Conservation (phyloP, 2,888 invertebrate species). For the Actias luna region DNA sequence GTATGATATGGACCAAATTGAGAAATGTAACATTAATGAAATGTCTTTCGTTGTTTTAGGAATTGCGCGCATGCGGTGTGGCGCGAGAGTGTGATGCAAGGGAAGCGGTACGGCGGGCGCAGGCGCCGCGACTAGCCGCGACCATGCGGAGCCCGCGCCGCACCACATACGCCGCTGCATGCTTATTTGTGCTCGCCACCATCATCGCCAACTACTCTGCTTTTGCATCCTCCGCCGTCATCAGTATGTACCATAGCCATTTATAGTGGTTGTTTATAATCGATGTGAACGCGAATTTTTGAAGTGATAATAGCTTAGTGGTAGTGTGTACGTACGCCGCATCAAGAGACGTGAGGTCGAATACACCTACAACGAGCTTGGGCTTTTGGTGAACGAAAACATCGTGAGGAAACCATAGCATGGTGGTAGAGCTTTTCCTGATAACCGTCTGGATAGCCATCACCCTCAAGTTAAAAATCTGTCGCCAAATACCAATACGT, state of each 20-base stretch:
- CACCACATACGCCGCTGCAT: constrained; percentile 57
- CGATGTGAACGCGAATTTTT: too few relatives aligned
- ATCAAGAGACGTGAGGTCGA: too few relatives aligned
- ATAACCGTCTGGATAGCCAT: too few relatives aligned
- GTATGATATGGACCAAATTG: background rate
- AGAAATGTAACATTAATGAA: background rate
- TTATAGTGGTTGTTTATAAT: too few relatives aligned
- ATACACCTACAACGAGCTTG: too few relatives aligned
- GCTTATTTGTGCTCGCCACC: constrained; percentile 56
- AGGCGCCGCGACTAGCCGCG: constrained; percentile 75
- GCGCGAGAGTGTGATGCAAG: constrained; percentile 75
- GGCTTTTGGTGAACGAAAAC: too few relatives aligned
- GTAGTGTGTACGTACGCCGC: too few relatives aligned
- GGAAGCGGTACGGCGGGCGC: constrained; percentile 69
- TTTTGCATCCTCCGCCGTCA: constrained; percentile 53
- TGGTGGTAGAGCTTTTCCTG: too few relatives aligned
- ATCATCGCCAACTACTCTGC: constrained; percentile 41
- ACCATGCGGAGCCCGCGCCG: constrained; percentile 72
- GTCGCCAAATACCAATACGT: too few relatives aligned
- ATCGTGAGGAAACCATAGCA: too few relatives aligned
- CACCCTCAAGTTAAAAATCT: too few relatives aligned
- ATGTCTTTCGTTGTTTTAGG: constrained; percentile 44
- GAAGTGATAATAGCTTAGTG: too few relatives aligned
- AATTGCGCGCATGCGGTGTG: constrained; percentile 67
- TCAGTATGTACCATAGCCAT: constrained; percentile 49